Conservation (phyloP, 2,888 invertebrate genomes). For the Agrotis ipsilon region DNA sequence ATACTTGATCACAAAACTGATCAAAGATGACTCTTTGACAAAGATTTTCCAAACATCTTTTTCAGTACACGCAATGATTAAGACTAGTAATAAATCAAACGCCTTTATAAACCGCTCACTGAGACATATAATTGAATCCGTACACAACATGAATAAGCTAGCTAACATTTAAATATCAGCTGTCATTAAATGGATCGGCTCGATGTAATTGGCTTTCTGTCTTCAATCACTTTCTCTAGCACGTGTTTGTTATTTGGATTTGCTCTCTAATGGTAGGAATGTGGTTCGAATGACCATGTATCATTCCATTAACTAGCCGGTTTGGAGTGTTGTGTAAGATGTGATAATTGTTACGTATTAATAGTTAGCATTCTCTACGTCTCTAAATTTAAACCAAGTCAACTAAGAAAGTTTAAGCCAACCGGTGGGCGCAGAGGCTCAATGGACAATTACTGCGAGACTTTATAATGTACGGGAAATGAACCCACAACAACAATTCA, state of each 20-base stretch:
- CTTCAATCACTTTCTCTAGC: conserved; percentile 64
- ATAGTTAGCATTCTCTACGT: not conserved
- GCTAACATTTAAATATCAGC: conserved; percentile 41
- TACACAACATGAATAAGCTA: conserved; percentile 26
- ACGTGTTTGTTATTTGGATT: conserved; percentile 59
- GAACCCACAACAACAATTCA: no score
- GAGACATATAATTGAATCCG: conserved; percentile 21
- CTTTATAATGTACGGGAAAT: no score
- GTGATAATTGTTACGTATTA: not conserved
- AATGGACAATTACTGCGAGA: no score
- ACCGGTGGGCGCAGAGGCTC: no score
- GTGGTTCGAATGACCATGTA: conserved; percentile 48
- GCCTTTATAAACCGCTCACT: conserved; percentile 26
- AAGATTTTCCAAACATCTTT: no score
- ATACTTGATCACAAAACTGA: no score
- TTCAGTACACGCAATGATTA: not conserved
- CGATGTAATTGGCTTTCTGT: conserved; percentile 64
- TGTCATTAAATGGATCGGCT: conserved; percentile 49
- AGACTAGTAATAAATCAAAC: conserved; percentile 21
- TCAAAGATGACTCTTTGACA: no score
- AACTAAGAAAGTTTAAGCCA: no score
- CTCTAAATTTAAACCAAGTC: no score
- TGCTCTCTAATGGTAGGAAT: conserved; percentile 64
- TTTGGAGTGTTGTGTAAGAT: conserved; percentile 36
- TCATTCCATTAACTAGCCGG: conserved; percentile 9